A percentile compares a stretch with the other conserved stretches of the same genome.
phyloP scores from a whole-genome alignment of 92 coral and sea anemone genomes.

The Blastomussa wellsi region DNA sequence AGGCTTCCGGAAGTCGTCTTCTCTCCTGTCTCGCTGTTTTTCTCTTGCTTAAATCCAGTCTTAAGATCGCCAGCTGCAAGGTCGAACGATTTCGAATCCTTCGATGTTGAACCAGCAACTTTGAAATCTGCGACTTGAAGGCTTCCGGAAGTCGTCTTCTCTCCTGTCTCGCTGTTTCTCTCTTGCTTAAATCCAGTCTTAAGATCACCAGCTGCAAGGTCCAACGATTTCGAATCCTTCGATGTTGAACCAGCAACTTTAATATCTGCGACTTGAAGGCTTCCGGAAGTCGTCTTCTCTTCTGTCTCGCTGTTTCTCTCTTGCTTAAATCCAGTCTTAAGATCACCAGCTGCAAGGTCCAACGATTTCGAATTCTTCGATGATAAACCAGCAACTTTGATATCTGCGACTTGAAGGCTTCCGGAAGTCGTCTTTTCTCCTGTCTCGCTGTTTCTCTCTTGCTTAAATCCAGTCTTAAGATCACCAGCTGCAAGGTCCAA shows the following conservation, averaged over 20 bases:
- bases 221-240: background rate
- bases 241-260: slow-evolving; percentile 23
- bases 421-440: slow-evolving; percentile 1
- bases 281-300: background rate
- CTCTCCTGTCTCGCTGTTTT: slow-evolving; percentile 1
- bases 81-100: slow-evolving; percentile 8
- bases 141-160: background rate
- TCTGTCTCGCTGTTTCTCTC: slow-evolving; percentile 3
- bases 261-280: background rate
- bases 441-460: slow-evolving; percentile 1
- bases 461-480: slow-evolving; percentile 5
- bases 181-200: slow-evolving; percentile 10
- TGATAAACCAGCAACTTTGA: slow-evolving; percentile 11
- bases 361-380: background rate
- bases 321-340: slow-evolving; percentile 3
- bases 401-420: background rate
- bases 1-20: background rate
- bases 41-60: slow-evolving; percentile 1
- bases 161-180: background rate
- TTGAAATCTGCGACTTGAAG: slow-evolving; percentile 9
- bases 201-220: slow-evolving; percentile 11
- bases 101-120: slow-evolving; percentile 12
- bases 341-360: background rate
- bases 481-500: slow-evolving; percentile 15
- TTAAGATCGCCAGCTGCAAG: background rate